Evolutionary conservation across 2,888 invertebrate genomes (phyloP).

Genomic region (Meganola albula): DNA sequence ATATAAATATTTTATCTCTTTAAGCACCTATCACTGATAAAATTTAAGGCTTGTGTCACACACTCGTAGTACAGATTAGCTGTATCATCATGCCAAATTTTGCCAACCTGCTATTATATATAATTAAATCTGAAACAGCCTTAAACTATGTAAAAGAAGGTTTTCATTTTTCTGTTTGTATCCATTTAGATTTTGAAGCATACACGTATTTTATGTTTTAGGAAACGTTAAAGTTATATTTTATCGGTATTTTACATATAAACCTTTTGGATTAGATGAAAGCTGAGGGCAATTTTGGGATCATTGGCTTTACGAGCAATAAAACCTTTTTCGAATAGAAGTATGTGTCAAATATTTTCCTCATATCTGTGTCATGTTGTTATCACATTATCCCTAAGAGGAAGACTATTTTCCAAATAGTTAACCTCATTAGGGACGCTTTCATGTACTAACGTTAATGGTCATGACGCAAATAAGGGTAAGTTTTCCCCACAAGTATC

Average conservation of each 20-base stretch:
- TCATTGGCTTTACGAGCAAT: conserved; percentile 61
- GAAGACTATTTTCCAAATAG: conserved; percentile 28
- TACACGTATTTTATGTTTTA: conserved; percentile 19
- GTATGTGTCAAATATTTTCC: conserved; percentile 41
- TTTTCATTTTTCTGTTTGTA: too few species aligned
- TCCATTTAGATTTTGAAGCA: too few species aligned
- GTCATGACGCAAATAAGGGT: conserved; percentile 21
- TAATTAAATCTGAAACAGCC: not conserved
- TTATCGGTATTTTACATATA: conserved; percentile 29
- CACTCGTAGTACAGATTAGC: not conserved
- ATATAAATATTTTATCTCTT: too few species aligned
- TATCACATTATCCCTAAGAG: conserved; percentile 28
- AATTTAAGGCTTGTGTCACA: too few species aligned
- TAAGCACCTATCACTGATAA: too few species aligned
- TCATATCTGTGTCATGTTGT: conserved; percentile 27
- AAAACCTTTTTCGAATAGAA: conserved; percentile 52
- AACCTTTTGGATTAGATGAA: conserved; percentile 32
- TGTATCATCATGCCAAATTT: not conserved
- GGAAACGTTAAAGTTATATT: conserved; percentile 18
- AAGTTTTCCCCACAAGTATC: conserved; percentile 1
- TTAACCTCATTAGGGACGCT: conserved; percentile 24
- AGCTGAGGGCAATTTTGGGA: conserved; percentile 50
- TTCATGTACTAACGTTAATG: conserved; percentile 13
- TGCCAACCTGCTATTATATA: not conserved
- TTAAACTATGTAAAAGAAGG: too few species aligned